A percentile compares a stretch with the other conserved stretches of the same genome.
phyloP scores from a whole-genome alignment of 2,113 vertebrate genomes.

The Australoheros scitulus region DNA sequence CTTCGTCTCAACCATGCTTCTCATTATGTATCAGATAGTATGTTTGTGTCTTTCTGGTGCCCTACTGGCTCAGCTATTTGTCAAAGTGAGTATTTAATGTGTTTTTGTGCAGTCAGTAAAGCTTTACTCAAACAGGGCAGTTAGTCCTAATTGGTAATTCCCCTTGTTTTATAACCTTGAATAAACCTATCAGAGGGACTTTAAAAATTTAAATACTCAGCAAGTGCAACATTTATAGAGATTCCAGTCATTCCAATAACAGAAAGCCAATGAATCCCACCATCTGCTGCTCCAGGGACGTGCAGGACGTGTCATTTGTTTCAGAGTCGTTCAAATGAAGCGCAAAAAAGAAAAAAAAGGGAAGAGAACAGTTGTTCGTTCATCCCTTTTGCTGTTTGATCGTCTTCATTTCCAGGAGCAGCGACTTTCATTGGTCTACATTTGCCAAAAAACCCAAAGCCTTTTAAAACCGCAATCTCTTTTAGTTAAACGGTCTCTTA shows the following conservation, averaged over 20 bases:
- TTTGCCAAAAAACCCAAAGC: slow-evolving; percentile 12
- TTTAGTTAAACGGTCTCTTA: background rate
- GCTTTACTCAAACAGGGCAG: slow-evolving; percentile 54
- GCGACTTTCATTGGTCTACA: slow-evolving; percentile 2
- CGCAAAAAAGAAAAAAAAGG: background rate
- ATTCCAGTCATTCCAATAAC: slow-evolving; percentile 79
- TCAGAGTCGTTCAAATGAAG: slow-evolving; percentile 11
- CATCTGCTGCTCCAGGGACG: slow-evolving; percentile 60
- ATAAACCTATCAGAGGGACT: slow-evolving; percentile 50
- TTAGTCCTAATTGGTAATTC: slow-evolving; percentile 65
- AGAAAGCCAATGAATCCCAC: slow-evolving; percentile 63
- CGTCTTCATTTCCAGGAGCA: slow-evolving; percentile 1
- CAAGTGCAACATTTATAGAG: slow-evolving; percentile 71
- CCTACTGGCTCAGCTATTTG: slow-evolving; percentile 41
- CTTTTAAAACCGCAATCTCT: background rate
- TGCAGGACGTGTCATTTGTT: slow-evolving; percentile 24
- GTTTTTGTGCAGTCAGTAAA: slow-evolving; percentile 50
- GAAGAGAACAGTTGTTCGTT: background rate
- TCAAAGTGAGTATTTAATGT: slow-evolving; percentile 49
- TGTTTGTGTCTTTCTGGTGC: slow-evolving; percentile 36
- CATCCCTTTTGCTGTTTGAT: background rate
- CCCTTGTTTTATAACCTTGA: slow-evolving; percentile 71
- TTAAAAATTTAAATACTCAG: slow-evolving; percentile 66
- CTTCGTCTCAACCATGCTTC: background rate
- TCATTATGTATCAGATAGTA: slow-evolving; percentile 17